Conservation (phyloP, 2,797 vertebrate genomes). For the Zenarchopterus dispar region DNA sequence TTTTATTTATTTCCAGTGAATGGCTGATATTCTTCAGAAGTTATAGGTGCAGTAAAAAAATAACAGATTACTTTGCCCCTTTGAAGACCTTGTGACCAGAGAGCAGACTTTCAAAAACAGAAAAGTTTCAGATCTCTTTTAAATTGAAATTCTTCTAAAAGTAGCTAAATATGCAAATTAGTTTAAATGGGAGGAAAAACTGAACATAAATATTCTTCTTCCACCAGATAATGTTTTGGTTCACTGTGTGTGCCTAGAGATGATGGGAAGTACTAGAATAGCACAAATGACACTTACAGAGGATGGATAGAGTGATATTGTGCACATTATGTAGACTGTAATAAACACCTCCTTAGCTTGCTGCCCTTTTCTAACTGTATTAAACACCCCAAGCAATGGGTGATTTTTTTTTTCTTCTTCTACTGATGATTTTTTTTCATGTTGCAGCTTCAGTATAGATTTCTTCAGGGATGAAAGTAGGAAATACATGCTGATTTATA, state of each 20-base stretch:
- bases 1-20: too few relatives aligned
- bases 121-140: too few relatives aligned
- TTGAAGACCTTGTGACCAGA: too few relatives aligned
- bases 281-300: not conserved
- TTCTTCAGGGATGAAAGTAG: not conserved
- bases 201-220: too few relatives aligned
- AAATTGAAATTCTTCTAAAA: too few relatives aligned
- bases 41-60: too few relatives aligned
- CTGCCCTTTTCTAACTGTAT: conserved; percentile 2
- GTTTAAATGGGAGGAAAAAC: too few relatives aligned
- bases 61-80: too few relatives aligned
- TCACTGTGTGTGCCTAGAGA: not conserved
- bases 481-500: not conserved
- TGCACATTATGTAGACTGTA: not conserved
- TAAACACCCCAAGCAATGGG: conserved; percentile 4
- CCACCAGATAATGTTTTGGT: too few relatives aligned
- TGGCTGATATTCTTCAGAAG: too few relatives aligned
- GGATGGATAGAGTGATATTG: not conserved
- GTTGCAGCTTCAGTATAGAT: not conserved
- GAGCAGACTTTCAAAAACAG: too few relatives aligned
- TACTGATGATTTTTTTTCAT: not conserved
- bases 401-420: not conserved
- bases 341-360: not conserved
- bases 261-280: not conserved
- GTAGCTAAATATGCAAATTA: too few relatives aligned